Percentiles rank a stretch among this genome's conserved stretches.
Conservation (phyloP, 2,113 vertebrate genomes). For the Mustelus asterias region DNA sequence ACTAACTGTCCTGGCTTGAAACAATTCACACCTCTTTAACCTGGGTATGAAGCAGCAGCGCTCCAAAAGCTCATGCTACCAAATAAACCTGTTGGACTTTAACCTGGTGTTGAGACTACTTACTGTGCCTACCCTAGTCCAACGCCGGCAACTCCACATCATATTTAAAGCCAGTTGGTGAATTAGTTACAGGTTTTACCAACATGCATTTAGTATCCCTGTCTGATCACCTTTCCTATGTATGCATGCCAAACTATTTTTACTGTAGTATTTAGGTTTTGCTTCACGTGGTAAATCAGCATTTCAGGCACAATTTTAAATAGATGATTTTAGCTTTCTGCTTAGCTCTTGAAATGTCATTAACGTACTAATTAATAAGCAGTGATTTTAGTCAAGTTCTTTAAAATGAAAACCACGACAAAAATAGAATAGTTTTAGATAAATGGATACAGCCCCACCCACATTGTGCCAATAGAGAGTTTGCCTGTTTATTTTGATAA, state of each 20-base stretch:
- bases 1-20: too few relatives aligned
- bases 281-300: neutral
- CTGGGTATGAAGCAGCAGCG: too few relatives aligned
- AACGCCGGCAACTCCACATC: neutral
- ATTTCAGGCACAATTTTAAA: neutral
- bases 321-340: neutral
- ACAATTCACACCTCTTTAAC: too few relatives aligned
- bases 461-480: neutral
- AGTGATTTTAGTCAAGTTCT: neutral
- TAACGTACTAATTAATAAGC: neutral
- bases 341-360: neutral
- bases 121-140: too few relatives aligned
- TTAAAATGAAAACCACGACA: neutral
- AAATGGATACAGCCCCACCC: neutral
- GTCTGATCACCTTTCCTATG: neutral
- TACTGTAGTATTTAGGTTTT: neutral
- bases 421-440: neutral
- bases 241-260: neutral
- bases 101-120: too few relatives aligned
- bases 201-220: neutral
- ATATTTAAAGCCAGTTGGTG: neutral
- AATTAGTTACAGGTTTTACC: neutral
- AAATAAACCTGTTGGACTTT: too few relatives aligned
- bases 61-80: too few relatives aligned
- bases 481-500: neutral